phyloP scores from a whole-genome alignment of 2,113 vertebrate species.

The Mormyrus iriodes region DNA sequence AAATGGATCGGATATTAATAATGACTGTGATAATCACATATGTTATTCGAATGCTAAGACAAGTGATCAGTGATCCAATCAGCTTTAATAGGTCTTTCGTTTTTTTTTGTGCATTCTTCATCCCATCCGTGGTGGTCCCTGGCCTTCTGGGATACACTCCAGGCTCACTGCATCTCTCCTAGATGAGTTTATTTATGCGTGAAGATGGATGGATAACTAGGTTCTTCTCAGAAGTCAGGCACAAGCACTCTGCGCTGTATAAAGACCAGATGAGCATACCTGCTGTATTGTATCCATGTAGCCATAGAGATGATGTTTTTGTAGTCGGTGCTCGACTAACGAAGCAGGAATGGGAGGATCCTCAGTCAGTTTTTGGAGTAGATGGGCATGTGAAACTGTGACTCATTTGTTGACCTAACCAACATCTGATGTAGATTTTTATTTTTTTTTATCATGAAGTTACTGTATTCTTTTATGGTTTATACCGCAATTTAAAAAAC shows the following conservation, averaged over 20 bases:
- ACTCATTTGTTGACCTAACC: not conserved
- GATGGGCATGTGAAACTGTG: not conserved
- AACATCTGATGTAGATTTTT: not conserved
- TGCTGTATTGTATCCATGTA: not conserved
- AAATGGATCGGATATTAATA: not conserved
- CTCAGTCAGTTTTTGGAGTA: not conserved
- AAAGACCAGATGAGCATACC: not conserved
- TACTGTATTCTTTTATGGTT: not conserved
- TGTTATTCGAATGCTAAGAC: not conserved
- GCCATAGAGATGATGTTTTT: not conserved
- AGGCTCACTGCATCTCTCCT: not conserved
- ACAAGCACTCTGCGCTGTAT: not conserved
- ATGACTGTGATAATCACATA: not conserved
- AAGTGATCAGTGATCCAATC: not conserved
- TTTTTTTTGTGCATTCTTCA: not conserved
- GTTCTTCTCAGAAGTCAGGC: not conserved
- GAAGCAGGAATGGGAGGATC: not conserved
- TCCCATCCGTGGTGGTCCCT: not conserved
- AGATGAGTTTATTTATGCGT: not conserved
- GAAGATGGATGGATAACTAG: not conserved
- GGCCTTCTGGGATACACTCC: not conserved
- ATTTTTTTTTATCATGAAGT: not conserved
- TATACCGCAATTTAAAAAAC: not conserved
- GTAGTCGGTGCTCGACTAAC: not conserved
- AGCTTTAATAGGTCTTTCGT: not conserved